phyloP scores from a whole-genome alignment of 2,888 invertebrate genomes.

The Mesorhabditis belari region DNA sequence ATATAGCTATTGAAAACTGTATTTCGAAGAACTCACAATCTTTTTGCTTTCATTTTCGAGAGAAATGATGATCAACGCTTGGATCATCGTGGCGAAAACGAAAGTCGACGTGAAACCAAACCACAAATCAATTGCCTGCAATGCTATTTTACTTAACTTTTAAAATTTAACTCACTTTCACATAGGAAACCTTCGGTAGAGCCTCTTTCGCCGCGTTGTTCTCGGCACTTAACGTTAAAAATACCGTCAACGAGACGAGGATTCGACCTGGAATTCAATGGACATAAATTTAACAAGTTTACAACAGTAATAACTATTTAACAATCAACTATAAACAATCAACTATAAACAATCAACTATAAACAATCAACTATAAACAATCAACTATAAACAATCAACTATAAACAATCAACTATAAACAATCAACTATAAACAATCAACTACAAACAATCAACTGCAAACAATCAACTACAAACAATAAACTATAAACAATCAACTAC shows the following conservation, averaged over 20 bases:
- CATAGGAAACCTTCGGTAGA: slow-evolving; percentile 50
- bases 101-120: slow-evolving; percentile 50
- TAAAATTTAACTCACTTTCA: slow-evolving; percentile 28
- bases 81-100: slow-evolving; percentile 49
- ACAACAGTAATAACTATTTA: no score
- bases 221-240: slow-evolving; percentile 48
- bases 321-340: no score
- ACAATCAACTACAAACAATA: no score
- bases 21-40: slow-evolving; percentile 16
- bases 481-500: no score
- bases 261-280: slow-evolving; percentile 30
- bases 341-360: no score
- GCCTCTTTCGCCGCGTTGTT: slow-evolving; percentile 49
- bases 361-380: no score
- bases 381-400: no score
- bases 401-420: no score
- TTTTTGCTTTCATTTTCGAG: slow-evolving; percentile 35
- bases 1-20: background rate
- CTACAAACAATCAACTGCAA: no score
- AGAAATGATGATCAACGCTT: slow-evolving; percentile 45
- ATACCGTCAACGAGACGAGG: slow-evolving; percentile 41
- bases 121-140: slow-evolving; percentile 50
- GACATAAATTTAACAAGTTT: no score
- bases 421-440: no score
- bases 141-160: background rate